Percentiles rank a stretch among this genome's conserved stretches.
Conservation (phyloP, 2,888 invertebrate species). For the Diplolepis rosae region DNA sequence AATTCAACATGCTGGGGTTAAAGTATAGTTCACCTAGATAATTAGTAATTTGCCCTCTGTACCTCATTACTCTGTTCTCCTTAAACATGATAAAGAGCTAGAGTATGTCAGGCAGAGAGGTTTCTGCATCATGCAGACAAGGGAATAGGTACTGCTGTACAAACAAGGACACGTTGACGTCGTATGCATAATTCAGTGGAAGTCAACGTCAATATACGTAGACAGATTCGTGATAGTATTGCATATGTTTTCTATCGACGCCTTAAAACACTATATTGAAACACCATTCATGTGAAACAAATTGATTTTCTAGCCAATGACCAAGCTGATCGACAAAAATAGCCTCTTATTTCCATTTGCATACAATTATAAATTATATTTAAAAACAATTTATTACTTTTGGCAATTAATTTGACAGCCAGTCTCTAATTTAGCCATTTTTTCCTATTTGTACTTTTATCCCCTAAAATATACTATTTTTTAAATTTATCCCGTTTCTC, state of each 20-base stretch:
- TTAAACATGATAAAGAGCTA: conserved; percentile 27
- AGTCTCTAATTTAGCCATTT: no score
- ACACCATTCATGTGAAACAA: background rate
- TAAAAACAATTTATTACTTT: no score
- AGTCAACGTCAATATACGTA: conserved; percentile 53
- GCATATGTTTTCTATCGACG: conserved; percentile 52
- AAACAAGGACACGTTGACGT: conserved; percentile 50
- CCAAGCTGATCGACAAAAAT: background rate
- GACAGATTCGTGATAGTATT: conserved; percentile 52
- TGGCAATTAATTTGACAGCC: no score
- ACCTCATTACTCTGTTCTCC: conserved; percentile 23
- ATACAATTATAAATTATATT: no score
- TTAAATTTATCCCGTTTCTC: no score
- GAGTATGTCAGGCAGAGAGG: background rate
- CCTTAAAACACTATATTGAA: conserved; percentile 22
- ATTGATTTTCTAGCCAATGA: background rate
- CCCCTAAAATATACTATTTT: no score
- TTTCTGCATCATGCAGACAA: background rate
- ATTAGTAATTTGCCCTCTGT: conserved; percentile 20
- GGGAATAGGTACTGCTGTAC: conserved; percentile 38
- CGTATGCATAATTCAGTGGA: conserved; percentile 62
- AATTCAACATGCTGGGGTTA: background rate
- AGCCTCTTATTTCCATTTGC: no score
- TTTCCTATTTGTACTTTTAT: no score
- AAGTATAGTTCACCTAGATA: conserved; percentile 10